Evolutionary conservation across 2,113 vertebrate species (phyloP).

Genomic region (Burhinus bistriatus): DNA sequence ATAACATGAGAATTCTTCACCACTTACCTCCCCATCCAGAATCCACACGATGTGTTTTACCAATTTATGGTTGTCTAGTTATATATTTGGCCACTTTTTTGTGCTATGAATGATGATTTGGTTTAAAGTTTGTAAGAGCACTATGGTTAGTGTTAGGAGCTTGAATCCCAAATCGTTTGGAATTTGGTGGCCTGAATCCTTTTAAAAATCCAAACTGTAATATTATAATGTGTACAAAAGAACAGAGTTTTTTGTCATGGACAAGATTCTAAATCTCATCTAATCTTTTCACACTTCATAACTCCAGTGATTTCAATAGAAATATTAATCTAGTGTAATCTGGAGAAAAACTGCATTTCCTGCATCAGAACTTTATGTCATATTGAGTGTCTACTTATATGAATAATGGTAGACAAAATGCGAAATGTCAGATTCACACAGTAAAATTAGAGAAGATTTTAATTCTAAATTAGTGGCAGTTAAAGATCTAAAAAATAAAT

Average conservation of each 20-base stretch:
- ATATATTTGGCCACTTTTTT: neutral
- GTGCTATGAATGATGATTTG: neutral
- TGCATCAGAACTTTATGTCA: neutral
- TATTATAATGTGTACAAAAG: neutral
- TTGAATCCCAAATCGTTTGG: neutral
- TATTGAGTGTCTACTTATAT: neutral
- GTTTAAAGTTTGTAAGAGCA: neutral
- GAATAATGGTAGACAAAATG: neutral
- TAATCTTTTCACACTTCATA: neutral
- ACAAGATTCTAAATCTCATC: neutral
- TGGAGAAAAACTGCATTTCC: neutral
- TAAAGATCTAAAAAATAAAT: neutral
- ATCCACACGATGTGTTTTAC: neutral
- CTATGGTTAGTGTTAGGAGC: neutral
- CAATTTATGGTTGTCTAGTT: neutral
- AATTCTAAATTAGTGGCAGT: neutral
- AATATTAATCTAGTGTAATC: neutral
- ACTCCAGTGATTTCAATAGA: neutral
- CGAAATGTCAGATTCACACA: neutral
- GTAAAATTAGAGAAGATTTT: neutral
- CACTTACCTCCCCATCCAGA: neutral
- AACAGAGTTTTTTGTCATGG: neutral
- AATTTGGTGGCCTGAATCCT: neutral
- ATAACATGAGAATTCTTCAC: neutral
- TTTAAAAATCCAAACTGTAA: neutral